Evolutionary conservation across 2,797 vertebrate genomes (phyloP), one percentile per base, ranked within the genome.

Genomic region (Siniperca undulata): DNA sequence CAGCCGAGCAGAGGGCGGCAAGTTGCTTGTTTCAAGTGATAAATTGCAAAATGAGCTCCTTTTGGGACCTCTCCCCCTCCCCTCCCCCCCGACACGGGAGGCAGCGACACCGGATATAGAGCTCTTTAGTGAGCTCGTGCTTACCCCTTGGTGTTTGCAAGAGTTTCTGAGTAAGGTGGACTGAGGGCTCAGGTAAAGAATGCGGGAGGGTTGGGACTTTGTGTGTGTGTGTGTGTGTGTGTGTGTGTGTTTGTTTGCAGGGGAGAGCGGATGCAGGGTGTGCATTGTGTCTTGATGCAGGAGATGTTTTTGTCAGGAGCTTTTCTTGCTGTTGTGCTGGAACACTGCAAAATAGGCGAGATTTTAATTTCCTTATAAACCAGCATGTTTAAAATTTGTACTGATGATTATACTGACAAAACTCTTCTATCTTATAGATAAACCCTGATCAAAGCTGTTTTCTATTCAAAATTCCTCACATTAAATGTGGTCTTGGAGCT

Each of bases 121-220:
- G 79, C 48, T 70, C 24, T 55, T 20, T 3, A 1, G 53, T 20
- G 62, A 86, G 83, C 56, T 70, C 30, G 58, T 76, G 79, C 66
- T 66, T 40, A 24, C 66, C 16, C 46, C 69, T 42, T 27, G 58
- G 48, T 71, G 83, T 74, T 79, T 78, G 72, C 71, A 72, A 66
- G 86, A 83, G 74, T 91, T 89, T 92, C 64, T 88, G 83, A 87
- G 53, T 38, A 56, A 93, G 81, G 82, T 89, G 86, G 81, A 83
- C 75, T n/a, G 80, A 38, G 74, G 76, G 44, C 67, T 86, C 90
- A 93, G 88, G 93, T 92, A 78, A 89, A 90, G 70, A 64, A 20
- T 10, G 65, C 69, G 70, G 70, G 72, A 84, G 82, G 89, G 81
- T 44, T 60, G 83, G 72, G 84, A 62, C 58, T 66, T 19, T 62